Conservation (phyloP, 2,797 vertebrate species). For the Vireo griseus region DNA sequence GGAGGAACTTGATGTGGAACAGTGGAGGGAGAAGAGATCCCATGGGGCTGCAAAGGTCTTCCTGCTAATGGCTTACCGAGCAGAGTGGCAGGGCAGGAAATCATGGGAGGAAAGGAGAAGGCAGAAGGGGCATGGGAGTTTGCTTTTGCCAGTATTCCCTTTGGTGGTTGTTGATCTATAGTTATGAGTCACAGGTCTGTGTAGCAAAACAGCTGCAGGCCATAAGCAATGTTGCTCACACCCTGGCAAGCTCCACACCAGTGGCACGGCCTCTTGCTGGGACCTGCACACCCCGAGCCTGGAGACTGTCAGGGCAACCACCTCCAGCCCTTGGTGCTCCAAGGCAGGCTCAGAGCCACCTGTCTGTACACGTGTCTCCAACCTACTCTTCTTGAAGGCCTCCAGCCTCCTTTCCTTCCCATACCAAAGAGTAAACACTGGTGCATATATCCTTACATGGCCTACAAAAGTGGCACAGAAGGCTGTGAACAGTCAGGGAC, state of each 20-base stretch:
- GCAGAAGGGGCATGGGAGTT: background rate
- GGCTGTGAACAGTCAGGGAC: background rate
- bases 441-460: background rate
- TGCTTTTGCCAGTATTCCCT: background rate
- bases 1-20: background rate
- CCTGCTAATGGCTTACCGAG: background rate
- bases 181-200: background rate
- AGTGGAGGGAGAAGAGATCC: background rate
- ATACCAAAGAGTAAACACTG: accelerated
- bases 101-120: accelerated
- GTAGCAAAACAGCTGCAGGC: accelerated
- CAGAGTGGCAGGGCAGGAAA: background rate
- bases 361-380: background rate
- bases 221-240: background rate
- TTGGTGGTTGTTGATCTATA: background rate
- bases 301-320: background rate
- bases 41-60: background rate
- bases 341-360: background rate
- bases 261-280: background rate
- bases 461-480: background rate
- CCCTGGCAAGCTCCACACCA: background rate
- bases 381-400: background rate
- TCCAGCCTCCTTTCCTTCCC: background rate
- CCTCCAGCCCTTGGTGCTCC: background rate
- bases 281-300: accelerated